Percentiles rank a stretch among this genome's conserved stretches.
These are phyloP conservation scores for Perizoma flavofasciatum DNA, from an alignment of 2,888 invertebrate species.

Conservation along the genomic window DNA sequence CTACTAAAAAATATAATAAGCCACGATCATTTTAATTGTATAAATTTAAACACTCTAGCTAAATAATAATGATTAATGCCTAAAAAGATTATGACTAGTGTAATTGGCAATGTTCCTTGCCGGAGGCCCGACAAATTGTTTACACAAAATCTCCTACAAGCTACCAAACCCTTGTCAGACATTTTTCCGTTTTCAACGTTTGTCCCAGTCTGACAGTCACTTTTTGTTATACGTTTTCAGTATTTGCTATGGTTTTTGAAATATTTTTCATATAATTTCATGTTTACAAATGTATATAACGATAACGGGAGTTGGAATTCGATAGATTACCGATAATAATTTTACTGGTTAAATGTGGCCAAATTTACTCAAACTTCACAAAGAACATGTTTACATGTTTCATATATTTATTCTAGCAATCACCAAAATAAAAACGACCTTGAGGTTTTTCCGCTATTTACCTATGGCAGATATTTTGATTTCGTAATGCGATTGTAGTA, in stretches of 20 bases:
- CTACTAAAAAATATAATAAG: too few species aligned
- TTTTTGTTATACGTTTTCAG: too few species aligned
- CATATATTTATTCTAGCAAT: constrained; percentile 20
- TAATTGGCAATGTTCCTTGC: constrained; percentile 17
- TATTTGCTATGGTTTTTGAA: too few species aligned
- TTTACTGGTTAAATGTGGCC: too few species aligned
- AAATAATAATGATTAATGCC: background rate
- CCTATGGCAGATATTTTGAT: constrained; percentile 11
- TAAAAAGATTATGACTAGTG: constrained; percentile 20
- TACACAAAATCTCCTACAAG: constrained; percentile 20
- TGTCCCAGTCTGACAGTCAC: too few species aligned
- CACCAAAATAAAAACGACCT: constrained; percentile 39
- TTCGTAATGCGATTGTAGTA: constrained; percentile 22
- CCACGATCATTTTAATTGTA: too few species aligned
- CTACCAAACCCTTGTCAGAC: constrained; percentile 21
- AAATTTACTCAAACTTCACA: too few species aligned
- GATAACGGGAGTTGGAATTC: too few species aligned
- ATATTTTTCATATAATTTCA: too few species aligned
- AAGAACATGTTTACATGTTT: background rate
- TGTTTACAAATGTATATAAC: too few species aligned
- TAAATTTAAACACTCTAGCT: too few species aligned
- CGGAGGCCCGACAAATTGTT: constrained; percentile 24
- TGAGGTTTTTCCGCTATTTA: constrained; percentile 42
- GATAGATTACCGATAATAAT: too few species aligned
- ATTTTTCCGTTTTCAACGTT: constrained; percentile 5